These are phyloP conservation scores for Umimayanthus kanabou DNA, from an alignment of 92 coral and sea anemone genomes.

Conservation along the genomic window DNA sequence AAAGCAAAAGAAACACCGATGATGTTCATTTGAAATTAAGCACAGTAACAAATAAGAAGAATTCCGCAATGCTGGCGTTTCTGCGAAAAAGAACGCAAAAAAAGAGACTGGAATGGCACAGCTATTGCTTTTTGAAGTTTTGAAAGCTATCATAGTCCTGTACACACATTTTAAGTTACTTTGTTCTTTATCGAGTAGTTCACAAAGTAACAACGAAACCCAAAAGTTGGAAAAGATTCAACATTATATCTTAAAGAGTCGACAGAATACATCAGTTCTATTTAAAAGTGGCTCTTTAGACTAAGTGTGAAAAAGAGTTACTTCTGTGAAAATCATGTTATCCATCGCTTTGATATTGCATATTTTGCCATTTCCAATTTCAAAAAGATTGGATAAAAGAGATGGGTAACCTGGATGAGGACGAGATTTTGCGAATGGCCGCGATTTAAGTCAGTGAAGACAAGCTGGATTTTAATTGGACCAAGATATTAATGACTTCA, in stretches of 20 bases:
- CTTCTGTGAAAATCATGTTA: neutral
- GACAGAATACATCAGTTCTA: neutral
- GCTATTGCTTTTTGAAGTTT: neutral
- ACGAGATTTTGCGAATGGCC: neutral
- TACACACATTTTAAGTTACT: neutral
- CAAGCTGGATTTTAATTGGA: conserved; percentile 1
- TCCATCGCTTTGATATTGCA: neutral
- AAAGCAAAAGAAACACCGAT: neutral
- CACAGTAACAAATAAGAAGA: neutral
- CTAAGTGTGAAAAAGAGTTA: too few relatives aligned
- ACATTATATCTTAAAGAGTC: neutral
- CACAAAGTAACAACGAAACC: neutral
- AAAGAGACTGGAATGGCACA: neutral
- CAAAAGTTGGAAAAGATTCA: neutral
- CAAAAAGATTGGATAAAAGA: neutral
- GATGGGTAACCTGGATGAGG: neutral
- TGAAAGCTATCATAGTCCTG: neutral
- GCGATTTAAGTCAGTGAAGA: neutral
- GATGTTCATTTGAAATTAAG: neutral
- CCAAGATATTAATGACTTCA: neutral
- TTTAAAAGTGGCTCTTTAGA: neutral
- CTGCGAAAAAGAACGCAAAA: neutral
- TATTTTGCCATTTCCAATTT: neutral
- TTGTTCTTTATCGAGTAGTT: neutral
- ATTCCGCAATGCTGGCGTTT: neutral